These are phyloP conservation scores for Protophormia terraenovae DNA, from an alignment of 2,888 invertebrate genomes.

Conservation along the genomic window DNA sequence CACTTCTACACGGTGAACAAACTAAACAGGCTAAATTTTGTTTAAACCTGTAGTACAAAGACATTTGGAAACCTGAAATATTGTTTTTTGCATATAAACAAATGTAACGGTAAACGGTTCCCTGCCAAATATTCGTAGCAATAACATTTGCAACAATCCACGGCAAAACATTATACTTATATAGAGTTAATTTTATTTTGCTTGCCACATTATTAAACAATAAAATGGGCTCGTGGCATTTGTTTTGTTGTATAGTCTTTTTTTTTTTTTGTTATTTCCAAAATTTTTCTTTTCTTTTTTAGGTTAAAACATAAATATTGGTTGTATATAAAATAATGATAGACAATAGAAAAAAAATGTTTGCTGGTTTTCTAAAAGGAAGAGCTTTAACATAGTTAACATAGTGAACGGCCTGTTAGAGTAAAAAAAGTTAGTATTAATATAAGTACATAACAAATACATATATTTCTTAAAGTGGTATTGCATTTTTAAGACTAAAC, in stretches of 20 bases:
- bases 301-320: slow-evolving; percentile 30
- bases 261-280: neutral
- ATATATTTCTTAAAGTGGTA: too few species aligned
- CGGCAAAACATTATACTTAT: too few species aligned
- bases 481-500: too few species aligned
- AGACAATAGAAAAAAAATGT: neutral
- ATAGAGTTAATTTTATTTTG: neutral
- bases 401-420: too few species aligned
- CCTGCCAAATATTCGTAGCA: slow-evolving; percentile 1
- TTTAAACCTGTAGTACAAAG: neutral
- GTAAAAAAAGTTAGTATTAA: too few species aligned
- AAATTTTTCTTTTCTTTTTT: neutral
- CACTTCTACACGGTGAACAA: neutral
- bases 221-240: slow-evolving; percentile 67
- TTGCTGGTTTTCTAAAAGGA: neutral
- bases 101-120: slow-evolving; percentile 53
- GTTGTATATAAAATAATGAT: slow-evolving; percentile 6
- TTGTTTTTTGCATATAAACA: neutral
- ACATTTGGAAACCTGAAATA: neutral
- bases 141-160: slow-evolving; percentile 22
- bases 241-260: neutral
- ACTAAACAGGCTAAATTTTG: neutral
- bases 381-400: neutral
- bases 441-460: too few species aligned
- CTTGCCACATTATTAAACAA: slow-evolving; percentile 73